Evolutionary conservation across 2,797 vertebrate species (phyloP).

Genomic region (Cossypha niveicapilla): DNA sequence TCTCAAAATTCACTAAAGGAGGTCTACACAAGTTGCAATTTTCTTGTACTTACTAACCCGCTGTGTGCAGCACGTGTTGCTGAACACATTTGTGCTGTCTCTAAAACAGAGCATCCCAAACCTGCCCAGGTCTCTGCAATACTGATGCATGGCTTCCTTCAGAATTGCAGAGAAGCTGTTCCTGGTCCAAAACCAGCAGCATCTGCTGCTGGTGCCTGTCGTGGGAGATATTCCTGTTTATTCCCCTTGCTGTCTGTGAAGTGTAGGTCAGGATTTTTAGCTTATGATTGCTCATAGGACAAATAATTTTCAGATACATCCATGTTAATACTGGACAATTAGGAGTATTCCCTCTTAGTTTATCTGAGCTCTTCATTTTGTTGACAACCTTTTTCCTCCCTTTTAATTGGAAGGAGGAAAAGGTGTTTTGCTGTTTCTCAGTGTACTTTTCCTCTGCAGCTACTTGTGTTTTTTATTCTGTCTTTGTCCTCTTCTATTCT

Average conservation of each 20-base stretch:
- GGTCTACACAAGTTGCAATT: fast-evolving
- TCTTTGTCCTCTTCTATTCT: background rate
- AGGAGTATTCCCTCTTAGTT: background rate
- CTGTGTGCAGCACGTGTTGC: background rate
- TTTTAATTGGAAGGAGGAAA: background rate
- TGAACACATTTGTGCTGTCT: background rate
- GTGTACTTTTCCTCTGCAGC: background rate
- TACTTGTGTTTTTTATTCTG: background rate
- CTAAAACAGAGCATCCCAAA: background rate
- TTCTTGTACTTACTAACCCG: background rate
- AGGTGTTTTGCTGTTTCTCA: background rate
- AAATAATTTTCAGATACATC: background rate
- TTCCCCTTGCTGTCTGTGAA: background rate
- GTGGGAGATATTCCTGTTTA: background rate
- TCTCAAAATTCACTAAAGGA: background rate
- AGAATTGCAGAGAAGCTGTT: background rate
- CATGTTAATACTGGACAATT: background rate
- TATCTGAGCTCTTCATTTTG: background rate
- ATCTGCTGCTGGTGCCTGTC: fast-evolving
- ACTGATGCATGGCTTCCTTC: background rate
- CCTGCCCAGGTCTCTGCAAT: background rate
- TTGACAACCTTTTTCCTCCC: background rate
- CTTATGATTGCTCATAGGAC: background rate
- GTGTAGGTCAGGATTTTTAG: background rate
- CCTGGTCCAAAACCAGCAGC: background rate